Percentiles rank a stretch among this genome's conserved stretches.
Evolutionary conservation across 2,888 invertebrate species (phyloP).

Genomic region (Cerastis rubricosa): DNA sequence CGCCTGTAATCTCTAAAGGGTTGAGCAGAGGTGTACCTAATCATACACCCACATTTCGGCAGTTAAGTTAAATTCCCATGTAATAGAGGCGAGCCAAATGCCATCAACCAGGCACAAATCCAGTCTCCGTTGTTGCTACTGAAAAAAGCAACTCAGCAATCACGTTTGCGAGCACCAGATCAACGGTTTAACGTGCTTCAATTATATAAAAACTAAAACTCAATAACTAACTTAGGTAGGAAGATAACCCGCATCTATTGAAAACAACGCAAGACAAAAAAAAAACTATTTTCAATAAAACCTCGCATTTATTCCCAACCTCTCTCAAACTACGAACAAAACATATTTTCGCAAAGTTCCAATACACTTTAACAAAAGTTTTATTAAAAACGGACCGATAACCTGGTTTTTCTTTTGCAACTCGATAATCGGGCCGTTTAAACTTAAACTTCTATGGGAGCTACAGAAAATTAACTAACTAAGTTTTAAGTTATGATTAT

Average conservation of each 20-base stretch:
- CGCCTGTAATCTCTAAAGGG: too few relatives aligned
- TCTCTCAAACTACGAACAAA: conserved; percentile 35
- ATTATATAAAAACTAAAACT: not conserved
- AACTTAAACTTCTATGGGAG: conserved; percentile 24
- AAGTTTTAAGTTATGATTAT: conserved; percentile 43
- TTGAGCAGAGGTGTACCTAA: too few relatives aligned
- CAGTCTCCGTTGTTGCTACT: not conserved
- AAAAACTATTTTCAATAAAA: conserved; percentile 58
- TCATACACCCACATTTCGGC: too few relatives aligned
- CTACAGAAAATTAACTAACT: conserved; percentile 19
- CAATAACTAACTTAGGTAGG: not conserved
- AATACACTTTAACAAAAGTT: conserved; percentile 66
- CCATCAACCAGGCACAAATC: not conserved
- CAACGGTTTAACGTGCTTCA: not conserved
- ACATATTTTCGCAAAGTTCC: conserved; percentile 52
- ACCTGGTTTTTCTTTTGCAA: conserved; percentile 62
- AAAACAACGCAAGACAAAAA: conserved; percentile 36
- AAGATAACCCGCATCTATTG: not conserved
- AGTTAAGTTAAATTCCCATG: too few relatives aligned
- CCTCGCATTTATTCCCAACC: conserved; percentile 39
- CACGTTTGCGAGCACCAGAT: not conserved
- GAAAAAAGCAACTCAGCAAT: not conserved
- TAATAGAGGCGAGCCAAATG: not conserved
- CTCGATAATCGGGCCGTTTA: conserved; percentile 55
- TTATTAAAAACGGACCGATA: conserved; percentile 73